Evolutionary conservation across 35 echinoderm and acorn worm genomes (phyloP).

Genomic region (Heliocidaris tuberculata): DNA sequence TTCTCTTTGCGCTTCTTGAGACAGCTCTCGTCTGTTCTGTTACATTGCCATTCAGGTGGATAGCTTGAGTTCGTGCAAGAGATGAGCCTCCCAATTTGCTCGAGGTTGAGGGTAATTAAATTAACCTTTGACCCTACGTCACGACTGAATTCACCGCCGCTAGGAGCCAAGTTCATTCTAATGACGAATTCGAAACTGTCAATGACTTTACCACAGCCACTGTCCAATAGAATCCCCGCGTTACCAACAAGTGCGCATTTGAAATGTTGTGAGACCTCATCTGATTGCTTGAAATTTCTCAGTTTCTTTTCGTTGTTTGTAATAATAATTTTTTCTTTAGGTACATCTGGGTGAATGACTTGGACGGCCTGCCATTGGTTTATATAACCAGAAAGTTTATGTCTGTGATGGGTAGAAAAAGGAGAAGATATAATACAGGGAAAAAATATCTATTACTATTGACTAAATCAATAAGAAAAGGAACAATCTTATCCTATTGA

Average conservation of each 20-base stretch:
- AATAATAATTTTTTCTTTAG: neutral
- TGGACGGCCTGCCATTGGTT: neutral
- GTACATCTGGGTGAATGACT: neutral
- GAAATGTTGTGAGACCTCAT: neutral
- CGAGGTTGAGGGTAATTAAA: constrained; percentile 54
- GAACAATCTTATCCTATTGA: too few species aligned
- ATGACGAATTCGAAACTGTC: constrained; percentile 67
- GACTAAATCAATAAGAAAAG: too few species aligned
- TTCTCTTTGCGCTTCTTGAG: neutral
- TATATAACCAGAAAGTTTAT: neutral
- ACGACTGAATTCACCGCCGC: constrained; percentile 2
- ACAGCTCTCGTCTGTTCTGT: neutral
- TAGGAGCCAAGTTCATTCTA: constrained; percentile 64
- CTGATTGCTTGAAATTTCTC: neutral
- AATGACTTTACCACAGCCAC: constrained; percentile 61
- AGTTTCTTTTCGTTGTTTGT: neutral
- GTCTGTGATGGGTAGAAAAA: neutral
- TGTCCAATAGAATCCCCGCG: constrained; percentile 62
- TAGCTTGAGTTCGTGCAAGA: constrained; percentile 19
- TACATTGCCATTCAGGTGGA: neutral
- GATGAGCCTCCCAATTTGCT: neutral
- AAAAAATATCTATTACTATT: too few species aligned
- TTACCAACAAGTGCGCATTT: constrained; percentile 72
- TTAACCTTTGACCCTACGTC: constrained; percentile 58
- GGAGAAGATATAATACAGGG: neutral